Conservation (phyloP, 2,797 vertebrate genomes). For the Leptatherina wallacei region DNA sequence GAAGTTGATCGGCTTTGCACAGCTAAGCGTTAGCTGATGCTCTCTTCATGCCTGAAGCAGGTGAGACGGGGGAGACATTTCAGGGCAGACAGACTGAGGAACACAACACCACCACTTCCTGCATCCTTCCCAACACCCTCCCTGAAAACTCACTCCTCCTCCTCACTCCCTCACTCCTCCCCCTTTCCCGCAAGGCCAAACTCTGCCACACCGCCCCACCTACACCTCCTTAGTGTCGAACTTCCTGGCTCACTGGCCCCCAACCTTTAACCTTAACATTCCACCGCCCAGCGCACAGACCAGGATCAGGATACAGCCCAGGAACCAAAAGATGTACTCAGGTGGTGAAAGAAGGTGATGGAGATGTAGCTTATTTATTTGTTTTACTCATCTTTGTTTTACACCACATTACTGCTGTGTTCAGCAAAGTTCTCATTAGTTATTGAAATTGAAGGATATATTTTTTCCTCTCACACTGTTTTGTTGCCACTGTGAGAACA, state of each 20-base stretch:
- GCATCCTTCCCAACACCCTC: conserved; percentile 41
- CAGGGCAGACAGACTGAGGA: conserved; percentile 76
- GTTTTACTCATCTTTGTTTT: conserved; percentile 74
- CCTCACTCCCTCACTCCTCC: conserved; percentile 21
- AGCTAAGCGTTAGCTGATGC: conserved; percentile 95
- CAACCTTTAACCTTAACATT: conserved; percentile 70
- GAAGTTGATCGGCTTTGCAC: conserved; percentile 97
- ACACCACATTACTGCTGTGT: conserved; percentile 84
- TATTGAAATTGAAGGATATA: conserved; percentile 70
- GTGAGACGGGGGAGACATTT: conserved; percentile 66
- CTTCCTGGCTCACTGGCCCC: conserved; percentile 51
- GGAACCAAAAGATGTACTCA: conserved; percentile 89
- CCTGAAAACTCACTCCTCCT: conserved; percentile 25
- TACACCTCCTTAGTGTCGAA: conserved; percentile 37
- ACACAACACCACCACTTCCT: conserved; percentile 50
- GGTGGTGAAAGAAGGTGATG: conserved; percentile 85
- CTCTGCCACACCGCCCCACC: conserved; percentile 30
- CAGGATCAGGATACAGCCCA: conserved; percentile 74
- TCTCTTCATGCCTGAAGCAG: conserved; percentile 58
- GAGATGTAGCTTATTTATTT: conserved; percentile 80
- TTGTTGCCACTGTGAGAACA: conserved; percentile 65
- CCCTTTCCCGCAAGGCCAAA: conserved; percentile 20
- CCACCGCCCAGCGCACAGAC: conserved; percentile 72
- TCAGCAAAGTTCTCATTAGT: conserved; percentile 77
- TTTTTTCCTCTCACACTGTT: conserved; percentile 38